phyloP scores from a whole-genome alignment of 1,140 invertebrate genomes.

The Panagrolaimus sp. region DNA sequence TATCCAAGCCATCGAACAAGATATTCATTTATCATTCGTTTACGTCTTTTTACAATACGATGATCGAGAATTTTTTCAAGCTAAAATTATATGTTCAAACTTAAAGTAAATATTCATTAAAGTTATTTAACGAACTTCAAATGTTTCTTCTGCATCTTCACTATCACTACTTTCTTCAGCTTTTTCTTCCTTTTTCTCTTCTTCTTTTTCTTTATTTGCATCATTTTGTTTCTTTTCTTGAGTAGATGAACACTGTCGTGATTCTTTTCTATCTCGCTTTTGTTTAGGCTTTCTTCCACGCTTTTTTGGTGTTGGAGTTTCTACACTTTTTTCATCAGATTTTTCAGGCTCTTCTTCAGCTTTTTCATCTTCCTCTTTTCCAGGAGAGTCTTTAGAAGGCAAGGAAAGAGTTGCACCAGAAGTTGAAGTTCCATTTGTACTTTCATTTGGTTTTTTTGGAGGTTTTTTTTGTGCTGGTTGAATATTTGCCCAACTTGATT shows the following conservation, averaged over 20 bases:
- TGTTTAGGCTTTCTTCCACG: neutral
- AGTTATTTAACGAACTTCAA: neutral
- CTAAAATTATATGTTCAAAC: neutral
- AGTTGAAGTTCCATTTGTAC: too few species aligned
- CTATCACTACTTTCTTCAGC: neutral
- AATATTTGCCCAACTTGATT: too few species aligned
- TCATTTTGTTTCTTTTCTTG: neutral
- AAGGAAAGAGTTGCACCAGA: too few species aligned
- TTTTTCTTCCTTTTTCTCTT: neutral
- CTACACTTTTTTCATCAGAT: neutral
- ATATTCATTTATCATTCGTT: neutral
- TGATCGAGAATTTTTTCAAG: neutral
- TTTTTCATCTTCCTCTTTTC: too few species aligned
- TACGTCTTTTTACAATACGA: neutral
- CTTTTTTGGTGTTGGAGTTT: neutral
- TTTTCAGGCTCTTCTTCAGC: neutral
- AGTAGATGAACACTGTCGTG: too few species aligned
- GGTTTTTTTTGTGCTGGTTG: too few species aligned
- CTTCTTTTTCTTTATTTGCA: neutral
- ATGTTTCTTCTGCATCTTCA: too few species aligned
- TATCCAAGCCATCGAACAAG: constrained; percentile 1
- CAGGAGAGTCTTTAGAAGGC: too few species aligned
- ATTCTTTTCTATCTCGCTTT: neutral
- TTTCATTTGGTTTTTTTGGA: too few species aligned
- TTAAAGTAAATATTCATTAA: neutral